Percentiles rank a stretch among this genome's conserved stretches.
Conservation (phyloP, 92 coral and sea anemone genomes). For the Paragorgia papillata region DNA sequence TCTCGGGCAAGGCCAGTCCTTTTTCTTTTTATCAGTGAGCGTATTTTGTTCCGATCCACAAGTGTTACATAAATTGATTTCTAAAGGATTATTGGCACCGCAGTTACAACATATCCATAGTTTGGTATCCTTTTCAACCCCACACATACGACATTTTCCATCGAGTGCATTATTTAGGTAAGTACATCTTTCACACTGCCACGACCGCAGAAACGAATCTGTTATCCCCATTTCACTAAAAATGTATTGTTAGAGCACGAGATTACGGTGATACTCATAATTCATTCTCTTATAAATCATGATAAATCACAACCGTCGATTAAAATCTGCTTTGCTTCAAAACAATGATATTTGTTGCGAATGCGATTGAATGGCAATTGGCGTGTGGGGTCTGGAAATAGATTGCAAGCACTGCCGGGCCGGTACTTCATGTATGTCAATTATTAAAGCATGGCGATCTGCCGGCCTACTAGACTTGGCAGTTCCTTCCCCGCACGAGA, state of each 20-base stretch:
- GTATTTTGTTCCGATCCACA: slow-evolving; percentile 67
- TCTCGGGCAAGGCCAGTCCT: slow-evolving; percentile 74
- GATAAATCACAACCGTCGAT: too few species aligned
- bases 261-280: too few species aligned
- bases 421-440: too few species aligned
- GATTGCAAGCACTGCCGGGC: too few species aligned
- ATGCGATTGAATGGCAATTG: too few species aligned
- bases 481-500: too few species aligned
- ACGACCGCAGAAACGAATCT: slow-evolving; percentile 30
- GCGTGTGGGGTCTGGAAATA: too few species aligned
- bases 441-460: too few species aligned
- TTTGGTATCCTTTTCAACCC: slow-evolving; percentile 40
- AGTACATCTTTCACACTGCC: slow-evolving; percentile 38
- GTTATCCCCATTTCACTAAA: slow-evolving; percentile 29
- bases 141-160: slow-evolving; percentile 25
- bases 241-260: neutral
- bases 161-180: slow-evolving; percentile 4
- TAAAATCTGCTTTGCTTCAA: too few species aligned
- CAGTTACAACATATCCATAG: slow-evolving; percentile 74
- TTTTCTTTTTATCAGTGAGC: slow-evolving; percentile 1
- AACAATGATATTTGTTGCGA: too few species aligned
- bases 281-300: too few species aligned
- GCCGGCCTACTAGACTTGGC: too few species aligned
- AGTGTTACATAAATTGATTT: slow-evolving; percentile 57
- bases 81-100: slow-evolving; percentile 63